Evolutionary conservation across 2,797 vertebrate genomes (phyloP).

Genomic region (Novumbra hubbsi): DNA sequence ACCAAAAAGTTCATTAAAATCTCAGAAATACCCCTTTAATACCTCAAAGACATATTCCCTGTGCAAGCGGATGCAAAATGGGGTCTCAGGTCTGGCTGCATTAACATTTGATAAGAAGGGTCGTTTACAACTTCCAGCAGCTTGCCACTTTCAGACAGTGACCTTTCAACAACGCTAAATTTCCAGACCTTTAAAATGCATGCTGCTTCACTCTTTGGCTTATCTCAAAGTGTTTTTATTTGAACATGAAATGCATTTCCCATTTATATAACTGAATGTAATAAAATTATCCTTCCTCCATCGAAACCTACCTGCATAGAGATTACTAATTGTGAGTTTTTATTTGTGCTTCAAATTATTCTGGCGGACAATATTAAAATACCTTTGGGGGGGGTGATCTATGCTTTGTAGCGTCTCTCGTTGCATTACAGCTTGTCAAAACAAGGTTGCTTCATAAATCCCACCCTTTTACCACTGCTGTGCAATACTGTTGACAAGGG

Average conservation of each 20-base stretch:
- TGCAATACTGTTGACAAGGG: background rate
- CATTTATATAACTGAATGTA: conserved; percentile 47
- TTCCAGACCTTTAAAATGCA: conserved; percentile 76
- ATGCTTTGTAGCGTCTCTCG: conserved; percentile 43
- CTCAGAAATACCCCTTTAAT: conserved; percentile 16
- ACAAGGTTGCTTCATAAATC: conserved; percentile 17
- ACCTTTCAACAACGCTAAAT: conserved; percentile 82
- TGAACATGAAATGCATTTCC: conserved; percentile 47
- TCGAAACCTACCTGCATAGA: conserved; percentile 18
- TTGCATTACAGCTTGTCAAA: conserved; percentile 46
- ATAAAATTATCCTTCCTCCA: conserved; percentile 43
- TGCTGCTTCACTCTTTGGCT: conserved; percentile 58
- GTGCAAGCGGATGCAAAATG: conserved; percentile 60
- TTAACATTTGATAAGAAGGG: conserved; percentile 85
- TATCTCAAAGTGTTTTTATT: conserved; percentile 69
- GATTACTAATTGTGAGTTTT: conserved; percentile 60
- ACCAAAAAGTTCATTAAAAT: background rate
- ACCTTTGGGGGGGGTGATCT: conserved; percentile 44
- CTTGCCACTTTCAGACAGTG: conserved; percentile 75
- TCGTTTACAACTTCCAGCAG: conserved; percentile 81
- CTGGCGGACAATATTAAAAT: conserved; percentile 63
- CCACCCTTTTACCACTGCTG: background rate
- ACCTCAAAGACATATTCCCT: conserved; percentile 74
- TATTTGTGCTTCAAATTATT: conserved; percentile 59
- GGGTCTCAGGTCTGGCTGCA: conserved; percentile 68